Percentiles rank a stretch among this genome's conserved stretches.
These are phyloP conservation scores for Sarcophaga variegata DNA, from an alignment of 2,888 invertebrate species.

Conservation along the genomic window DNA sequence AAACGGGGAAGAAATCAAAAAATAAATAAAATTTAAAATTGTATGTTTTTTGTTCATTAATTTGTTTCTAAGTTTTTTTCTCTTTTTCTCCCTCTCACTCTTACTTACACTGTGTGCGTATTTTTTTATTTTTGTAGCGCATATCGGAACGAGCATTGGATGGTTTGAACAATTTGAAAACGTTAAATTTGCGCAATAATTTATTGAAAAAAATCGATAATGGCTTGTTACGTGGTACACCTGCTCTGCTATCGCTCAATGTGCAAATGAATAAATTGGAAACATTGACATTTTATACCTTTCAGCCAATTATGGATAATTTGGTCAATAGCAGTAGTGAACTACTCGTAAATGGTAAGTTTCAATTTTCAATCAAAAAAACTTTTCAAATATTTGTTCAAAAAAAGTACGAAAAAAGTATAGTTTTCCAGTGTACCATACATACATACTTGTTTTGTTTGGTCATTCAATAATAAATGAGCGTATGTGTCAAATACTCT, in stretches of 20 bases:
- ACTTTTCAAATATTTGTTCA: not conserved
- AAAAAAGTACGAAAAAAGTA: not conserved
- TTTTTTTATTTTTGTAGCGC: slow-evolving; percentile 81
- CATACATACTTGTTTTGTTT: no score
- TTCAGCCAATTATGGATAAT: slow-evolving; percentile 88
- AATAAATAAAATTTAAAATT: no score
- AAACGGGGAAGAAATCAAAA: not conserved
- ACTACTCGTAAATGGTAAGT: slow-evolving; percentile 90
- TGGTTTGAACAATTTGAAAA: slow-evolving; percentile 88
- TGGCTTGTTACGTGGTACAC: slow-evolving; percentile 88
- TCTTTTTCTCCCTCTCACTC: no score
- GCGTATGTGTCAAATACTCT: slow-evolving; percentile 38
- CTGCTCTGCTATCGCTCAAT: slow-evolving; percentile 88
- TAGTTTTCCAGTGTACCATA: not conserved
- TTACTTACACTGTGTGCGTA: no score
- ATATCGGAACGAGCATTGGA: slow-evolving; percentile 90
- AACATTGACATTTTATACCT: slow-evolving; percentile 89
- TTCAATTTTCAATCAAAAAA: not conserved
- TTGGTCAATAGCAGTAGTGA: slow-evolving; percentile 89
- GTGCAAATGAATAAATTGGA: slow-evolving; percentile 89
- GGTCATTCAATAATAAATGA: slow-evolving; percentile 7
- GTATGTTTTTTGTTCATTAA: slow-evolving; percentile 1
- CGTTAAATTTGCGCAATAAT: slow-evolving; percentile 89
- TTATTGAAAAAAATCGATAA: slow-evolving; percentile 87
- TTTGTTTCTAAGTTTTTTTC: slow-evolving; percentile 11